phyloP scores from a whole-genome alignment of 2,888 invertebrate species.

The Pandemis corylana region DNA sequence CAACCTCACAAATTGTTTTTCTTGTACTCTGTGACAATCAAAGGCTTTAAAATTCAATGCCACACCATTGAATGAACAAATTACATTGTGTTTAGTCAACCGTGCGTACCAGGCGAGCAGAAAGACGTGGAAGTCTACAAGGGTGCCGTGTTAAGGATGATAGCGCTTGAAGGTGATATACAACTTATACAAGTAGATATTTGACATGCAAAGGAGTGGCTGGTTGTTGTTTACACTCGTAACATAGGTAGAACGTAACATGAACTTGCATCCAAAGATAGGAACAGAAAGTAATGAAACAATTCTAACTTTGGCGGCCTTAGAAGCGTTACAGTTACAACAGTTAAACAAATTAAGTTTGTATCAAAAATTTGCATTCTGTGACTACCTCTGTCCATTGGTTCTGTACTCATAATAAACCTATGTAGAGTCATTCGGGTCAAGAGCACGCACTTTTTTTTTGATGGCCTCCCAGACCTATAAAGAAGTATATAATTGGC shows the following conservation, averaged over 20 bases:
- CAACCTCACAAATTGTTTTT: background rate
- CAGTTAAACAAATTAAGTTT: too few species aligned
- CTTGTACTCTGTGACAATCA: constrained; percentile 4
- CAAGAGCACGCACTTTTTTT: too few species aligned
- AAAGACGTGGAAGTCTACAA: constrained; percentile 67
- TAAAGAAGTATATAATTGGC: too few species aligned
- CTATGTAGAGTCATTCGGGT: too few species aligned
- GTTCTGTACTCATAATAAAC: too few species aligned
- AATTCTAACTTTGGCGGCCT: too few species aligned
- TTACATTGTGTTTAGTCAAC: constrained; percentile 40
- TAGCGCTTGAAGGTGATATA: constrained; percentile 22
- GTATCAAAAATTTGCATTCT: too few species aligned
- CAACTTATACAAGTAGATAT: constrained; percentile 42
- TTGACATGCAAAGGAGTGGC: background rate
- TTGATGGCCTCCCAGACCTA: too few species aligned
- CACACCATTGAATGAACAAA: constrained; percentile 48
- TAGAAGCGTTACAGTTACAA: too few species aligned
- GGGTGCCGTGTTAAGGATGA: constrained; percentile 46
- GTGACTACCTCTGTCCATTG: too few species aligned
- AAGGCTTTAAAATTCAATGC: constrained; percentile 53
- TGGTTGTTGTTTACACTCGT: background rate
- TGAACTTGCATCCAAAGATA: too few species aligned
- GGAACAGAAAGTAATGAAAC: too few species aligned
- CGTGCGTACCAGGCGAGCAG: constrained; percentile 68
- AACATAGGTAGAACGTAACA: background rate